Evolutionary conservation across 2,888 invertebrate genomes (phyloP).

Genomic region (Phalangium opilio): DNA sequence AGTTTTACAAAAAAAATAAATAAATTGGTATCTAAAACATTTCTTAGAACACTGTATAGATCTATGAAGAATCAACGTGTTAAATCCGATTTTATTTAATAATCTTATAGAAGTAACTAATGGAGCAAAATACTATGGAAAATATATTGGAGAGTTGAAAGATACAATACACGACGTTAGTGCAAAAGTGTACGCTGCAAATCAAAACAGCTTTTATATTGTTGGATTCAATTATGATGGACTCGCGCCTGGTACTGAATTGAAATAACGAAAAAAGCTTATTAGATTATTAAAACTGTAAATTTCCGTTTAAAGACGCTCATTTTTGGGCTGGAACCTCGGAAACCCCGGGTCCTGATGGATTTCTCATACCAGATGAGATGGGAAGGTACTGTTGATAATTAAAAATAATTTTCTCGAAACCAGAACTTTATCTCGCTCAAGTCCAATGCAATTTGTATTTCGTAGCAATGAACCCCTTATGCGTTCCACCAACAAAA

Average conservation of each 20-base stretch:
- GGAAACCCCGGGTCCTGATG: constrained; percentile 48
- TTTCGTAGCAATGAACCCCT: constrained; percentile 45
- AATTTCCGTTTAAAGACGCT: constrained; percentile 46
- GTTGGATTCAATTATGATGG: constrained; percentile 82
- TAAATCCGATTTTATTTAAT: no score
- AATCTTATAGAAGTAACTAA: no score
- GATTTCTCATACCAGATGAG: constrained; percentile 64
- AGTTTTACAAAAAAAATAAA: no score
- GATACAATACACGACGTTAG: constrained; percentile 14
- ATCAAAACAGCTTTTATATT: constrained; percentile 68
- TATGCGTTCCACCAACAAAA: constrained; percentile 61
- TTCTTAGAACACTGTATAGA: no score
- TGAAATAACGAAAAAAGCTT: no score
- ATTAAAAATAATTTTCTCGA: no score
- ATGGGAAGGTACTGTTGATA: constrained; percentile 51
- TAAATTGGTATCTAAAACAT: no score
- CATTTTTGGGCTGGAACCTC: constrained; percentile 74
- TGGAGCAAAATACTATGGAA: constrained; percentile 12
- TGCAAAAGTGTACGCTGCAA: constrained; percentile 57
- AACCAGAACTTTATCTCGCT: no score
- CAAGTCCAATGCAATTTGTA: no score
- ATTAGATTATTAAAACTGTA: neutral
- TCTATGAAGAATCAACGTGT: no score
- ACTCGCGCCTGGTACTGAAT: constrained; percentile 61
- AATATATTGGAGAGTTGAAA: constrained; percentile 11